Base-by-base conservation (phyloP, 2,113 vertebrate genomes). In the Archilochus colubris region DNA sequence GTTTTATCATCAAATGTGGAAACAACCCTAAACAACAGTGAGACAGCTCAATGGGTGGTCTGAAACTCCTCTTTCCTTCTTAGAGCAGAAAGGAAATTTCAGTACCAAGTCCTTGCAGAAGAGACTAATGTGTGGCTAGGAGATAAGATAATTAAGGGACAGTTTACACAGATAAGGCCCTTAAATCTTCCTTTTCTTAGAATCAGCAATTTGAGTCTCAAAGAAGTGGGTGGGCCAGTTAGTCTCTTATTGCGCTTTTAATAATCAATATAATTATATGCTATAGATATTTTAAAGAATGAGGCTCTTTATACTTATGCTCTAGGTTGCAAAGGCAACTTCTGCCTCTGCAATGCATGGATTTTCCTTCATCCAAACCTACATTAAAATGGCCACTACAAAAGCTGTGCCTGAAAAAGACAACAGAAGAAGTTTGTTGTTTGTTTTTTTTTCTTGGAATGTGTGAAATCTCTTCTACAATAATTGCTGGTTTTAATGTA, bases 21-120 rank as follows among this genome's bases (percentile, higher is more conserved):
- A 97, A 92, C 95, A 97, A 82, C 93, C 93, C 95, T 88, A 89
- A 95, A 94, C 91, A 96, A 74, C 83, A 94, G 83, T 44, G 88
- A 97, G 95, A 83, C 68, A 84, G 95, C 96, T 97, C 87, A 82
- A 58, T 97, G 97, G 97, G 98, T 97, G 98, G 98, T 96, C 98
- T 96, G 74, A 88, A 96, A 77, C 69, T 95, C 78, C 62, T 88
- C 80, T 82, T 69, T 81, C 90, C 93, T 95, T 89, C 76, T 93
- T 72, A 92, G 31, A 92, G 72, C 88, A 94, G 73, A 88, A 95
- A 75, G 78, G 57, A 93, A 97, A 87, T 85, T 87, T 92, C 86
- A 95, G 36, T 88, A 95, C 93, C 80, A 95, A 86, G 50, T 59
- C 69, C 68, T 94, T 94, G 62, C 51, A 40, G 69, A 92, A 82